These are phyloP conservation scores for Eunapius fragilis DNA, from an alignment of 37 sponge, comb jelly and placozoan species.

Conservation along the genomic window DNA sequence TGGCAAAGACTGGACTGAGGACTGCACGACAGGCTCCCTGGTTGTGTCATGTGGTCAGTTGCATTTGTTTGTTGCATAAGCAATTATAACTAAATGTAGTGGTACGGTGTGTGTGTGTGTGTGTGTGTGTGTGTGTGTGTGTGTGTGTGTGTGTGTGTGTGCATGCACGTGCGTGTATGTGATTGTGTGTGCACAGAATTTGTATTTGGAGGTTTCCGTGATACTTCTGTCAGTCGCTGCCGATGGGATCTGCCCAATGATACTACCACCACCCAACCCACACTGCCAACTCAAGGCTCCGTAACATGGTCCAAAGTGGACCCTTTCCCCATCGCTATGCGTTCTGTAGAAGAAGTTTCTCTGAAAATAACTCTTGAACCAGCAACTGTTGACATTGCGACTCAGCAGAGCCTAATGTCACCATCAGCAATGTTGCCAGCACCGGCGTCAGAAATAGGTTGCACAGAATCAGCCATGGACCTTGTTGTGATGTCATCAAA, in stretches of 20 bases:
- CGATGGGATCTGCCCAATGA: neutral
- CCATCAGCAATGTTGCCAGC: too few species aligned
- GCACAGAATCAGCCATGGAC: too few species aligned
- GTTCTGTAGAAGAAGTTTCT: too few species aligned
- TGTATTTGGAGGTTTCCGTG: neutral
- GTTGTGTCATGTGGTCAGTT: neutral
- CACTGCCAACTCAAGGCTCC: neutral
- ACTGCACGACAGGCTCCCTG: neutral
- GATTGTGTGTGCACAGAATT: neutral
- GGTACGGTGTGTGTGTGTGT: neutral
- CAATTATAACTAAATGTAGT: too few species aligned
- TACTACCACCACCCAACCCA: neutral
- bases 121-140: neutral
- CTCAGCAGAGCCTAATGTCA: too few species aligned
- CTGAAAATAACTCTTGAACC: too few species aligned
- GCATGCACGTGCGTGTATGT: too few species aligned
- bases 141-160: neutral
- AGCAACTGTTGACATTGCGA: too few species aligned
- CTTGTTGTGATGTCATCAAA: too few species aligned
- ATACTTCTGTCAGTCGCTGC: neutral
- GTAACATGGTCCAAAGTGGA: too few species aligned
- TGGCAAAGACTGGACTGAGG: neutral
- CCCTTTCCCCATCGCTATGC: too few species aligned
- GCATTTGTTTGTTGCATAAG: neutral
- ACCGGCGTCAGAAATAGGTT: too few species aligned